phyloP scores from a whole-genome alignment of 23 tunicate species.

The Trididemnum miniatum region DNA sequence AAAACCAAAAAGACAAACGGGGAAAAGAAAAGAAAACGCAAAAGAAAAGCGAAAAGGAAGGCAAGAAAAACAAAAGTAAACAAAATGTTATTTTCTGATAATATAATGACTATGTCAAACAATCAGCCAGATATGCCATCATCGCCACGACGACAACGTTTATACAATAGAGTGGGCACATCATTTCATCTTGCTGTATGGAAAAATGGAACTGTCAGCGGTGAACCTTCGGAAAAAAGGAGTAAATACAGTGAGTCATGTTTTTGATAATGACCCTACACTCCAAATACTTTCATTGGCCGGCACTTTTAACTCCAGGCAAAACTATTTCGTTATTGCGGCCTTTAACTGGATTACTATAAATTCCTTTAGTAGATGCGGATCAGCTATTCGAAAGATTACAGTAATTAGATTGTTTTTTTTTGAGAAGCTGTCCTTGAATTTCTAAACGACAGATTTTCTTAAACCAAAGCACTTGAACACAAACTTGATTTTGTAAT shows the following conservation, averaged over 20 bases:
- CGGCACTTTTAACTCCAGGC: too few species aligned
- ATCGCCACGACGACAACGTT: not conserved
- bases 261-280: not conserved
- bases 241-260: slow-evolving; percentile 45
- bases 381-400: too few species aligned
- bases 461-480: too few species aligned
- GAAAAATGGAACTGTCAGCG: slow-evolving; percentile 26
- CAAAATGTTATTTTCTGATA: not conserved
- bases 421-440: too few species aligned
- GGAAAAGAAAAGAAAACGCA: not conserved
- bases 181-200: slow-evolving; percentile 44
- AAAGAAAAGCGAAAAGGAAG: not conserved
- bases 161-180: slow-evolving; percentile 21
- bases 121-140: not conserved
- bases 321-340: too few species aligned
- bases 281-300: not conserved
- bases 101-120: not conserved
- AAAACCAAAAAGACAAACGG: not conserved
- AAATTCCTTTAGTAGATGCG: too few species aligned
- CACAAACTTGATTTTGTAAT: too few species aligned
- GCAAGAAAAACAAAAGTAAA: not conserved
- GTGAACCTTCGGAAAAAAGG: slow-evolving; percentile 1
- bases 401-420: too few species aligned
- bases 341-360: too few species aligned
- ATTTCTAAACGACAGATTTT: too few species aligned